These are phyloP conservation scores for Conopomorpha cramerella DNA, from an alignment of 1,140 invertebrate species.

Conservation along the genomic window DNA sequence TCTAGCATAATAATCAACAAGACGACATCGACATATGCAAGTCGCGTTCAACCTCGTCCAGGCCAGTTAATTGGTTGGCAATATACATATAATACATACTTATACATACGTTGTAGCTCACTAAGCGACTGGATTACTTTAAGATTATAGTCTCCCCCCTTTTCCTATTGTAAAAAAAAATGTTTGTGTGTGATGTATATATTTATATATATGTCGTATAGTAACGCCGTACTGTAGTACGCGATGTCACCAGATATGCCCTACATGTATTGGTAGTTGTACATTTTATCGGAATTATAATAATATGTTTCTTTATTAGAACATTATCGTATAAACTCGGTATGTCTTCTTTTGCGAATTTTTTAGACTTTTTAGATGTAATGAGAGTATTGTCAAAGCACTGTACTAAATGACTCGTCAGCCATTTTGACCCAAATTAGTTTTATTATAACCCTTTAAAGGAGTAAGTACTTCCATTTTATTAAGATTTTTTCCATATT, in stretches of 20 bases:
- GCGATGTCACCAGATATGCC: too few relatives aligned
- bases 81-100: too few relatives aligned
- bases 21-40: too few relatives aligned
- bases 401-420: constrained; percentile 35
- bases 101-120: constrained; percentile 47
- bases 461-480: constrained; percentile 55
- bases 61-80: constrained; percentile 56
- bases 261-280: too few relatives aligned
- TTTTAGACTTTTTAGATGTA: constrained; percentile 35
- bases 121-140: constrained; percentile 56
- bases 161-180: constrained; percentile 55
- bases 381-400: constrained; percentile 37
- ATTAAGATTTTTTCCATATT: constrained; percentile 45
- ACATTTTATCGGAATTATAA: too few relatives aligned
- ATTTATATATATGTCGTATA: constrained; percentile 19
- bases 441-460: constrained; percentile 37
- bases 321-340: constrained; percentile 14
- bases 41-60: too few relatives aligned
- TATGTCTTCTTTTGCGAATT: constrained; percentile 37
- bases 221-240: constrained; percentile 23
- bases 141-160: constrained; percentile 46
- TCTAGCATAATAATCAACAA: too few relatives aligned
- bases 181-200: constrained; percentile 56
- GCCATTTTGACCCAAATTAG: constrained; percentile 50
- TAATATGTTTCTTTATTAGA: constrained; percentile 4